Conservation (phyloP, 1,140 invertebrate species). For the Hyles euphorbiae region DNA sequence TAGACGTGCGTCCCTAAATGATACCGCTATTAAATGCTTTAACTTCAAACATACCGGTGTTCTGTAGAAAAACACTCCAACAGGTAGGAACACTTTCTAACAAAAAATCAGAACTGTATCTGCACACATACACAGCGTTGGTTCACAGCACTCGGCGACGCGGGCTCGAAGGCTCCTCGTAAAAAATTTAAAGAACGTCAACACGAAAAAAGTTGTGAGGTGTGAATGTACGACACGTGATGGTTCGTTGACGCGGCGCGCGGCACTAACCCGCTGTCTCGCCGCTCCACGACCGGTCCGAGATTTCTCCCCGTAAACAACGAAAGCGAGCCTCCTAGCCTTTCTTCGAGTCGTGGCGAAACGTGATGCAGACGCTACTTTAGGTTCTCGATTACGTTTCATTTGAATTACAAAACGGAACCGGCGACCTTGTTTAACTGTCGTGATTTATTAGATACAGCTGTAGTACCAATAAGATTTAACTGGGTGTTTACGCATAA, state of each 20-base stretch:
- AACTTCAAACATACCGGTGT: constrained; percentile 46
- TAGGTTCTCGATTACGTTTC: constrained; percentile 18
- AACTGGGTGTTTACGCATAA: too few species aligned
- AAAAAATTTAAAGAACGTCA: constrained; percentile 25
- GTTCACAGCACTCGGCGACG: constrained; percentile 28
- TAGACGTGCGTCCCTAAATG: constrained; percentile 36
- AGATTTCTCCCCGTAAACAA: constrained; percentile 72
- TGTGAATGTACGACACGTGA: constrained; percentile 19
- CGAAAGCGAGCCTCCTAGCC: constrained; percentile 66
- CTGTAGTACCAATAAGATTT: too few species aligned
- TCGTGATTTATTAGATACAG: too few species aligned
- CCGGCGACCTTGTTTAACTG: constrained; percentile 2
- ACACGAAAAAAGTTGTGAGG: constrained; percentile 19
- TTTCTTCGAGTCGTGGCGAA: constrained; percentile 64
- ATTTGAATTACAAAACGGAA: constrained; percentile 1
- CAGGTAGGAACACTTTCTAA: constrained; percentile 44
- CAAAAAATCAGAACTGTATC: constrained; percentile 26
- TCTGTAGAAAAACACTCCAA: constrained; percentile 37
- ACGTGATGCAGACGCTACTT: constrained; percentile 44
- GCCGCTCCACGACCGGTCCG: constrained; percentile 41
- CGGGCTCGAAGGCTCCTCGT: constrained; percentile 14
- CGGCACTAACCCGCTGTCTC: constrained; percentile 38
- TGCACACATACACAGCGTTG: constrained; percentile 26
- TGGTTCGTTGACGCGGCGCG: constrained; percentile 34
- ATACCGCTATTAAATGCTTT: constrained; percentile 40